Conservation (phyloP, 2,113 vertebrate genomes). For the Solea senegalensis region DNA sequence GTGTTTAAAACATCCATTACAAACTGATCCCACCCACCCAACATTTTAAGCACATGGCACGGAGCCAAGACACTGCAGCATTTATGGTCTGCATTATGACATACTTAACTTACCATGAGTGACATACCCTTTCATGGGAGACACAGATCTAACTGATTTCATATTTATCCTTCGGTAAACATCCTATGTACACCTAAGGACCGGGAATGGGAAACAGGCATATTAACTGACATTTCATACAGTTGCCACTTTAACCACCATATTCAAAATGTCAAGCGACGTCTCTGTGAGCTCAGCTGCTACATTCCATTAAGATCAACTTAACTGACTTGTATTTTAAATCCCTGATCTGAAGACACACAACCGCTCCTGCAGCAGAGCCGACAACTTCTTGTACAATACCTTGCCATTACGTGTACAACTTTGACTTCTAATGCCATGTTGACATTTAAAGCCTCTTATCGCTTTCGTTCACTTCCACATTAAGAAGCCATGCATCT, state of each 20-base stretch:
- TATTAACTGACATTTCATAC: too few species aligned
- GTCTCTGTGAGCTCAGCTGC: too few species aligned
- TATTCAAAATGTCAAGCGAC: too few species aligned
- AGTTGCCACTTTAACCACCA: too few species aligned
- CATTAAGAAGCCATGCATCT: not conserved
- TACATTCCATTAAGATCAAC: too few species aligned
- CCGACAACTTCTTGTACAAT: not conserved
- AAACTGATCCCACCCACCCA: slow-evolving; percentile 1
- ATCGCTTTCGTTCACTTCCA: not conserved
- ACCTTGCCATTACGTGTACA: not conserved
- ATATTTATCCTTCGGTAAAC: too few species aligned
- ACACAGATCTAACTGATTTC: slow-evolving; percentile 15
- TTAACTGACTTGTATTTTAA: too few species aligned
- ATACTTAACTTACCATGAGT: not conserved
- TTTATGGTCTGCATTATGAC: slow-evolving; percentile 5
- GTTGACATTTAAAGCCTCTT: not conserved
- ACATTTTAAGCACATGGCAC: slow-evolving; percentile 10
- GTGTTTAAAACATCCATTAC: slow-evolving; percentile 9
- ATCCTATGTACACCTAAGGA: too few species aligned
- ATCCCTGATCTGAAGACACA: not conserved
- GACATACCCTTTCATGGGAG: not conserved
- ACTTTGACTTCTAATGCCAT: not conserved
- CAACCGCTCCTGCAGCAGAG: not conserved
- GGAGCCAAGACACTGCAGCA: slow-evolving; percentile 3
- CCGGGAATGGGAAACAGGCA: too few species aligned